Base-by-base conservation (phyloP, 2,797 vertebrate species). In the Lacerta viridis region DNA sequence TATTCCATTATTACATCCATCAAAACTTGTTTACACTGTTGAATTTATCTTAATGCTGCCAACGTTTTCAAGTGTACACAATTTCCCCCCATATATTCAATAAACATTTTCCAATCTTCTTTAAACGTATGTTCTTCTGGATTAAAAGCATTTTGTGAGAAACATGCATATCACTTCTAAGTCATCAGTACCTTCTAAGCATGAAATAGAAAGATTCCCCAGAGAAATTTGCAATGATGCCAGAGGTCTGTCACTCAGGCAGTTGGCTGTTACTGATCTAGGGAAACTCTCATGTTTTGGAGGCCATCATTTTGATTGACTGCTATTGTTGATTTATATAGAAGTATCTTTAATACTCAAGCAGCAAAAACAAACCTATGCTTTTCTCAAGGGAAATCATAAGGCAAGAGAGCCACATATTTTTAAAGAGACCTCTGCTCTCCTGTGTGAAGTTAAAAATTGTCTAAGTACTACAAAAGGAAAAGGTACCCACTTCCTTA, bases 311-410 rank as follows among this genome's bases (percentile, higher is more conserved):
- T 80, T 86, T 80, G 46, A 80, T 36, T 55, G 85, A 84, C 20
- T 82, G 29, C 23, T 46, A 8, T 23, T 43, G 46, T 66, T 41
- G 39, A 82, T 72, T 61, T 81, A 77, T 91, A 78, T 46, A 85
- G 72, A 80, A 18, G 23, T 75, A 87, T 59, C 50, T 84, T 84
- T 46, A 50, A 1, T 74, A 33, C 15, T 33, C 64, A 0, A 81
- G 68, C 41, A 79, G 76, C 75, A 77, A 68, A 81, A 89, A 83
- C 0, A 89, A 36, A 91, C 87, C 64, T 17, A 23, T 20, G 27
- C 43, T 18, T 87, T 68, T 41, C 41, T 90, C 89, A 46, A 84
- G 68, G 76, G 87, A 88, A 80, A 84, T 88, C 88, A 71, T 83
- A 39, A 5, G 17, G 15, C 33, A 46, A 10, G 13, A 46, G 46